phyloP scores from a whole-genome alignment of 2,888 invertebrate species.

The Apomyelois bistriatella region DNA sequence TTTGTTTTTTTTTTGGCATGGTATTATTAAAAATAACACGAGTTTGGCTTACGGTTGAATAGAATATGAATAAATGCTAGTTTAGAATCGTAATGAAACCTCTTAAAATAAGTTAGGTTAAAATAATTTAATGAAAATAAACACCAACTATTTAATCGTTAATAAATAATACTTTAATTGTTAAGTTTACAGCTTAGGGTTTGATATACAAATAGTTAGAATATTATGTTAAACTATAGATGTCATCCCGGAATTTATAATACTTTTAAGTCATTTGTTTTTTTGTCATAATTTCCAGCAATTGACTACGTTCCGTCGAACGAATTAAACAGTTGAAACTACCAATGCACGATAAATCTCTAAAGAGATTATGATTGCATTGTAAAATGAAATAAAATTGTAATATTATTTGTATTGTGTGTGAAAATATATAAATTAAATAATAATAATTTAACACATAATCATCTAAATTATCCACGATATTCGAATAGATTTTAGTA shows the following conservation, averaged over 20 bases:
- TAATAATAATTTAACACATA: too few relatives aligned
- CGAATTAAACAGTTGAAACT: too few relatives aligned
- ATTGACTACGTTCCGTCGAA: too few relatives aligned
- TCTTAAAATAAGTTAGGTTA: slow-evolving; percentile 32
- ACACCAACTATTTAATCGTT: slow-evolving; percentile 69
- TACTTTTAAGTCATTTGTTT: too few relatives aligned
- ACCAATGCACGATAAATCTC: too few relatives aligned
- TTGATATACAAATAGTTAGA: slow-evolving; percentile 27
- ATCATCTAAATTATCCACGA: too few relatives aligned
- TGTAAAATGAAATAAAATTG: too few relatives aligned
- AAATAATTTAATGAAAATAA: slow-evolving; percentile 60
- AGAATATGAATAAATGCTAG: slow-evolving; percentile 32
- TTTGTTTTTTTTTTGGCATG: slow-evolving; percentile 14
- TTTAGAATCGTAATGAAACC: slow-evolving; percentile 33
- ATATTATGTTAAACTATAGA: slow-evolving; percentile 1
- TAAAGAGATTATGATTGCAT: too few relatives aligned
- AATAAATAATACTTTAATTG: slow-evolving; percentile 36
- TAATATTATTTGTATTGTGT: too few relatives aligned
- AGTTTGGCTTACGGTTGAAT: slow-evolving; percentile 20
- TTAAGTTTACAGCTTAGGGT: slow-evolving; percentile 32
- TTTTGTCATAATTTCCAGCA: too few relatives aligned
- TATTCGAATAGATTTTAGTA: too few relatives aligned
- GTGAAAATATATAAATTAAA: too few relatives aligned
- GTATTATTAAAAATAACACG: slow-evolving; percentile 10
- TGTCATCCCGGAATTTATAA: neutral